A percentile compares a stretch with the other conserved stretches of the same genome.
Evolutionary conservation across 2,797 vertebrate species (phyloP).

Genomic region (Epinephelus malabaricus): DNA sequence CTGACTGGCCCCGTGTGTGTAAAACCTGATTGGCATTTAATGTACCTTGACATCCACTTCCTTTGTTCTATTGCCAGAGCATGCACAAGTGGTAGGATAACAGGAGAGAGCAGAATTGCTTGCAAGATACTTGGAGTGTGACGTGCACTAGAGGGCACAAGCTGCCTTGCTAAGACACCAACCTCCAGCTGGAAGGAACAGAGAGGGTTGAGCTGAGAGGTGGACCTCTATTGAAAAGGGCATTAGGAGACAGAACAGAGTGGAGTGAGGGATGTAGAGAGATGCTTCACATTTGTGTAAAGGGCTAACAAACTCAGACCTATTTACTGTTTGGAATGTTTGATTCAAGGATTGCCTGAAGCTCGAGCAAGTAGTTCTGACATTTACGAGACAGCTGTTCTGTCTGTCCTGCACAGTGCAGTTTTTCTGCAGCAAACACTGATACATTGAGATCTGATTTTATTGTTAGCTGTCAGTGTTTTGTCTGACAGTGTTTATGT

Average conservation of each 20-base stretch:
- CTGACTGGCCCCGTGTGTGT: conserved; percentile 27
- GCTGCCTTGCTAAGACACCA: conserved; percentile 74
- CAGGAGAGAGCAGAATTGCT: conserved; percentile 22
- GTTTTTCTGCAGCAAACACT: conserved; percentile 5
- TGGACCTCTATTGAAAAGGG: conserved; percentile 12
- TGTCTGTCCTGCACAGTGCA: neutral
- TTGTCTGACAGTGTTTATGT: conserved; percentile 27
- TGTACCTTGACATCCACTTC: conserved; percentile 5
- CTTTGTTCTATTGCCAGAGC: conserved; percentile 1
- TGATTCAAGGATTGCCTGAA: neutral
- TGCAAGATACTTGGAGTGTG: conserved; percentile 39
- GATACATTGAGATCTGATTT: conserved; percentile 19
- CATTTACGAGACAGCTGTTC: conserved; percentile 2
- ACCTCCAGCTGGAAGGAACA: conserved; percentile 27
- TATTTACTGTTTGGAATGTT: conserved; percentile 22
- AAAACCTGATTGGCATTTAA: conserved; percentile 37
- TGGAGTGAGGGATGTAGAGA: neutral
- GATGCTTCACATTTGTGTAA: conserved; percentile 35
- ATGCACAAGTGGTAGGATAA: neutral
- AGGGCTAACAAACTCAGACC: conserved; percentile 27
- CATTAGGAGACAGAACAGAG: conserved; percentile 18
- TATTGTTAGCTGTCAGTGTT: conserved; percentile 32
- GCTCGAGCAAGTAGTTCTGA: neutral
- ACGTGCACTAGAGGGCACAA: conserved; percentile 88
- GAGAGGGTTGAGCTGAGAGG: conserved; percentile 31